These are phyloP conservation scores for Cataglyphis rosenhaueri DNA, from an alignment of 2,888 invertebrate species.

Conservation along the genomic window DNA sequence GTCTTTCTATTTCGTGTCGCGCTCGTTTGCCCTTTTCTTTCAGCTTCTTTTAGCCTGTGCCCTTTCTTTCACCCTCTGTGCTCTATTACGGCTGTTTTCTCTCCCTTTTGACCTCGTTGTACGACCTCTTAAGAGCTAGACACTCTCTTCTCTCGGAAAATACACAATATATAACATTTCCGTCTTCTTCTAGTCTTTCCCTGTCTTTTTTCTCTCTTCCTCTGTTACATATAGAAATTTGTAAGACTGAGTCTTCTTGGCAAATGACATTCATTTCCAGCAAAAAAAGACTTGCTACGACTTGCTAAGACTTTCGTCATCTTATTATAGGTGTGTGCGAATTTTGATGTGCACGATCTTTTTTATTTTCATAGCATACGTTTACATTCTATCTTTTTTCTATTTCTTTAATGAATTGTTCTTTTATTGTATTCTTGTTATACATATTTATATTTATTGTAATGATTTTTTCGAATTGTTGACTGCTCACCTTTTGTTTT, in stretches of 20 bases:
- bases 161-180: conserved; percentile 17
- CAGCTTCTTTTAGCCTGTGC: neutral
- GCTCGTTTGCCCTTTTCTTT: conserved; percentile 9
- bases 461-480: neutral
- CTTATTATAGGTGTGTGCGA: neutral
- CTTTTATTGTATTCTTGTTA: neutral
- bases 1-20: conserved; percentile 12
- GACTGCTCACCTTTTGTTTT: neutral
- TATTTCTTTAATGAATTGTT: neutral
- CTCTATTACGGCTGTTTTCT: neutral
- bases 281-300: too few relatives aligned
- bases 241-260: conserved; percentile 7
- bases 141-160: conserved; percentile 6
- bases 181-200: neutral
- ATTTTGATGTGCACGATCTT: neutral
- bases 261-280: neutral
- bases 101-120: conserved; percentile 23
- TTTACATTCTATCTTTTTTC: neutral
- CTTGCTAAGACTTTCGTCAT: neutral
- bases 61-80: neutral
- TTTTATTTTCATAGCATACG: neutral
- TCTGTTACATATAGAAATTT: conserved; percentile 7
- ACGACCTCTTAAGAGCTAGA: neutral
- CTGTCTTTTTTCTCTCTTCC: neutral
- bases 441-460: neutral